A percentile compares a stretch with the other conserved stretches of the same genome.
Conservation (phyloP, 2,797 vertebrate species). For the Danio kyathit region DNA sequence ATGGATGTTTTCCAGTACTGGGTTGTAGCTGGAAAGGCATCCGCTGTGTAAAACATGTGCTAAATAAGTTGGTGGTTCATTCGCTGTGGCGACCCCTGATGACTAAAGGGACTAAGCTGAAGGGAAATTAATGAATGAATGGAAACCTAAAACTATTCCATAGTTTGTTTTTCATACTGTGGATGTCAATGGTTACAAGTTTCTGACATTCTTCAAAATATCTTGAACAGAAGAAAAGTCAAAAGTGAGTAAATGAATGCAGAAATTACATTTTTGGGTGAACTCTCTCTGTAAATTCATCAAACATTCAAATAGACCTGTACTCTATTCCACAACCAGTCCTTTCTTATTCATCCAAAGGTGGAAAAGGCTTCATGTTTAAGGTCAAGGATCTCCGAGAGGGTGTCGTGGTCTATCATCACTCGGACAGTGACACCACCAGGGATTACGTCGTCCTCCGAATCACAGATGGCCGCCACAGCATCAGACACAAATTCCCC, state of each 20-base stretch:
- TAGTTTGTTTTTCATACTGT: no score
- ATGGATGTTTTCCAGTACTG: no score
- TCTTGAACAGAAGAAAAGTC: no score
- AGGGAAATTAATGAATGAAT: no score
- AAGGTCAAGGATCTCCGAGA: slow-evolving; percentile 76
- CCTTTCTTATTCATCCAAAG: slow-evolving; percentile 61
- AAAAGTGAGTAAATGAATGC: neutral
- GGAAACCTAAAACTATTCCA: no score
- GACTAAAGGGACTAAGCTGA: no score
- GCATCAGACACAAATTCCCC: slow-evolving; percentile 77
- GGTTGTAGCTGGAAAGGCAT: no score
- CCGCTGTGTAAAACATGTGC: no score
- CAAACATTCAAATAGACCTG: neutral
- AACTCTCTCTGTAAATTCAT: neutral
- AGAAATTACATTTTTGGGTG: neutral
- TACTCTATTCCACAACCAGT: neutral
- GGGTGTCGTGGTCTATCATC: slow-evolving; percentile 77
- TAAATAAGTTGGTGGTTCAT: no score
- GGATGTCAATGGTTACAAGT: no score
- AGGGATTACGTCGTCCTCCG: slow-evolving; percentile 77
- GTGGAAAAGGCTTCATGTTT: slow-evolving; percentile 84
- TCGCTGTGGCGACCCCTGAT: no score
- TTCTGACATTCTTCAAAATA: no score
- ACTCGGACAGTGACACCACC: slow-evolving; percentile 80
- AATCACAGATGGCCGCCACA: slow-evolving; percentile 80